Conservation (phyloP, 2,888 invertebrate genomes). For the Pimpla rufipes region DNA sequence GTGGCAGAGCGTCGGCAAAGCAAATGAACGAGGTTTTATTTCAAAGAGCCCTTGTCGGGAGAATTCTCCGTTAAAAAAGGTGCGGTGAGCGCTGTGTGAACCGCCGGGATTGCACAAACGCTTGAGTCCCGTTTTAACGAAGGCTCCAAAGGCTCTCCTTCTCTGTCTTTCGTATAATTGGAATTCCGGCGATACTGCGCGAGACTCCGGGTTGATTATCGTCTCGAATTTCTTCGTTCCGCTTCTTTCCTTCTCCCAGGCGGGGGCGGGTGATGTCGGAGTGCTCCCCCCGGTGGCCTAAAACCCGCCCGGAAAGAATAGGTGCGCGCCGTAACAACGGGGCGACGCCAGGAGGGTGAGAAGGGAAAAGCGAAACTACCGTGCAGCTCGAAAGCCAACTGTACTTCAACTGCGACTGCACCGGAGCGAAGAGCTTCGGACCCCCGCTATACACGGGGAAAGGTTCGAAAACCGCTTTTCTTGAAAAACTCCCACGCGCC, state of each 20-base stretch:
- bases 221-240: conserved; percentile 49
- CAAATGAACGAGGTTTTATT: conserved; percentile 14
- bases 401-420: not conserved
- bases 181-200: conserved; percentile 52
- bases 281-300: conserved; percentile 22
- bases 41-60: conserved; percentile 1
- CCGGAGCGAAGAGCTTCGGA: not conserved
- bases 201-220: conserved; percentile 49
- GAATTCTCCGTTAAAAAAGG: conserved; percentile 21
- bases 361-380: conserved; percentile 18
- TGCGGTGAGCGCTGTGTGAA: not conserved
- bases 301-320: conserved; percentile 20
- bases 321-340: conserved; percentile 21
- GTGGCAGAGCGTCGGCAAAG: not conserved
- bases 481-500: conserved; percentile 51
- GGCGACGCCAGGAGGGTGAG: not conserved
- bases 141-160: conserved; percentile 26
- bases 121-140: conserved; percentile 39
- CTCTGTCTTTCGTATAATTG: conserved; percentile 50
- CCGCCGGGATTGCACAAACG: conserved; percentile 14
- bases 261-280: not conserved
- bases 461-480: conserved; percentile 37
- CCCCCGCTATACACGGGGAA: conserved; percentile 5
- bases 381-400: not conserved
- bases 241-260: not conserved